Percentiles rank a stretch among this genome's conserved stretches.
These are phyloP conservation scores for Chrysogorgia sp. DNA, from an alignment of 92 coral and sea anemone genomes.

Conservation along the genomic window DNA sequence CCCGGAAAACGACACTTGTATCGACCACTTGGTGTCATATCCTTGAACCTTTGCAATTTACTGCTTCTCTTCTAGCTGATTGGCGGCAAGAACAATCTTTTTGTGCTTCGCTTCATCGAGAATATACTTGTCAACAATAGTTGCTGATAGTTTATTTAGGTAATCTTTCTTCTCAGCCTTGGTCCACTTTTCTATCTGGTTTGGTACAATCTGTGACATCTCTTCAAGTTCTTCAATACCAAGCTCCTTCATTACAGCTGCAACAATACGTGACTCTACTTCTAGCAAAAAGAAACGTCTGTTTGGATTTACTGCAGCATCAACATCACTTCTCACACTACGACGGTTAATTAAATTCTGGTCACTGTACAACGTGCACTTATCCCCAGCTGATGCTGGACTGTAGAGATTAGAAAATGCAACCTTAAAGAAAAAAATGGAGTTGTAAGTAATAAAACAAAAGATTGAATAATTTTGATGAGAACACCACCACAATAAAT, in stretches of 20 bases:
- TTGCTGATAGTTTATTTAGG: slow-evolving; percentile 36
- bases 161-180: too few species aligned
- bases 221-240: slow-evolving; percentile 44
- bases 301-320: slow-evolving; percentile 63
- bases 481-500: background rate
- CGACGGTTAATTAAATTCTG: slow-evolving; percentile 57
- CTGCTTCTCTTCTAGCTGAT: slow-evolving; percentile 24
- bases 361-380: slow-evolving; percentile 65
- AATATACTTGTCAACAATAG: slow-evolving; percentile 47
- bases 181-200: too few species aligned
- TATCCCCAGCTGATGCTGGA: slow-evolving; percentile 61
- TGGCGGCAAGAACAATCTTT: slow-evolving; percentile 17
- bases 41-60: background rate
- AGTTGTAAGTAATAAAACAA: background rate
- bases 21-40: slow-evolving; percentile 6
- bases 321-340: slow-evolving; percentile 56
- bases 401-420: slow-evolving; percentile 52
- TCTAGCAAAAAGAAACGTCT: slow-evolving; percentile 59
- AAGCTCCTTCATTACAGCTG: slow-evolving; percentile 53
- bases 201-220: slow-evolving; percentile 37
- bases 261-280: slow-evolving; percentile 53
- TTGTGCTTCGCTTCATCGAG: slow-evolving; percentile 43
- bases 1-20: slow-evolving; percentile 52
- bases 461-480: background rate
- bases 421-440: slow-evolving; percentile 35